phyloP scores from a whole-genome alignment of 2,113 vertebrate genomes.

The Jacana jacana region DNA sequence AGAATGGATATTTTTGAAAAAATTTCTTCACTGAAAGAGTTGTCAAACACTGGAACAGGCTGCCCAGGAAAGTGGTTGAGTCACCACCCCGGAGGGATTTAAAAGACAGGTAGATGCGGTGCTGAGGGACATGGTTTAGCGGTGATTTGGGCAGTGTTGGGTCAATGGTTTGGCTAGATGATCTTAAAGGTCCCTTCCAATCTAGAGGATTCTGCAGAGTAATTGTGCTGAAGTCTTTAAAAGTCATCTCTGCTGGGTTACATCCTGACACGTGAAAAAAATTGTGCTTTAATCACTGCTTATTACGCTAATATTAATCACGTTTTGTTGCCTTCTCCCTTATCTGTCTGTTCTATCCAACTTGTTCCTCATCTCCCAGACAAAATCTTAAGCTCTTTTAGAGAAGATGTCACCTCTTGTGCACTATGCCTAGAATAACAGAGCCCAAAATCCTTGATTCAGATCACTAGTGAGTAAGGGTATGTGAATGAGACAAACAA shows the following conservation, averaged over 20 bases:
- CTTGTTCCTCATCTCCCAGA: background rate
- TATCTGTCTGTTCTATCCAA: background rate
- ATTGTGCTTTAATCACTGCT: background rate
- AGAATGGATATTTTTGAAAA: background rate
- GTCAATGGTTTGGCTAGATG: background rate
- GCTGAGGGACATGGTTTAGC: background rate
- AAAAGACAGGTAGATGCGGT: background rate
- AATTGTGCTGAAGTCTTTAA: background rate
- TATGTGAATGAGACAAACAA: background rate
- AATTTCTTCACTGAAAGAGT: background rate
- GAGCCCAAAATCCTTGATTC: background rate
- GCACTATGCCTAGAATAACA: background rate
- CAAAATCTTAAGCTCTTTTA: background rate
- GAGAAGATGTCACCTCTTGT: background rate
- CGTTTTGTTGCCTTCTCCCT: background rate
- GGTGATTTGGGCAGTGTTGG: background rate
- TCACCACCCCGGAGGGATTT: background rate
- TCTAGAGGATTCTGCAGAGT: background rate
- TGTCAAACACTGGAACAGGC: background rate
- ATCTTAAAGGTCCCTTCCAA: background rate
- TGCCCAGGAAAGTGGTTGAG: background rate
- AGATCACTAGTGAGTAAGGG: background rate
- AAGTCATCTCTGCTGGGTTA: background rate
- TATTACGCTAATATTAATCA: background rate
- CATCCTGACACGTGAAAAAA: background rate